These are phyloP conservation scores for Drosophila teissieri DNA, from an alignment of 1,140 invertebrate genomes.

Conservation along the genomic window DNA sequence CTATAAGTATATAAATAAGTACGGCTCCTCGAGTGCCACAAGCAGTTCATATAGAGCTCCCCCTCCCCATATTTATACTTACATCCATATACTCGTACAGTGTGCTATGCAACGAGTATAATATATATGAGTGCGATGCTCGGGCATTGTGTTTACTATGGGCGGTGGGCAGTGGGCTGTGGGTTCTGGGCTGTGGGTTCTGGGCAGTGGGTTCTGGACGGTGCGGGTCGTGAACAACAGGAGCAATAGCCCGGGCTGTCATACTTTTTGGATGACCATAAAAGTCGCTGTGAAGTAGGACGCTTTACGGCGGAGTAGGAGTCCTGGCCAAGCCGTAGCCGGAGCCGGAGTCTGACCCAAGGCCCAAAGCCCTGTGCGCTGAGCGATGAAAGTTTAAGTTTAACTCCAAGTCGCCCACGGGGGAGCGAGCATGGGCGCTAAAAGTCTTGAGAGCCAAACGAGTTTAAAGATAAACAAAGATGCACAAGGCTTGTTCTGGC, in stretches of 20 bases:
- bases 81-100: conserved; percentile 9
- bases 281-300: conserved; percentile 78
- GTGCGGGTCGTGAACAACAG: conserved; percentile 35
- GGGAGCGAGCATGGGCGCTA: conserved; percentile 53
- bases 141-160: conserved; percentile 29
- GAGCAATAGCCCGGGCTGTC: conserved; percentile 78
- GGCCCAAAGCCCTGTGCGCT: conserved; percentile 27
- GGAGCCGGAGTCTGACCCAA: conserved; percentile 20
- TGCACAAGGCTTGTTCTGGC: conserved; percentile 26
- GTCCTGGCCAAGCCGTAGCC: conserved; percentile 3
- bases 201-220: conserved; percentile 16
- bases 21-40: conserved; percentile 56
- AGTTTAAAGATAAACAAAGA: conserved; percentile 78
- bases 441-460: conserved; percentile 70
- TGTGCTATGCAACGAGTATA: conserved; percentile 10
- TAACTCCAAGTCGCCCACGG: conserved; percentile 59
- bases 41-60: conserved; percentile 66
- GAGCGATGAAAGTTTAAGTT: conserved; percentile 61
- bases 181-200: conserved; percentile 5
- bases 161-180: not conserved
- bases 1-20: conserved; percentile 83
- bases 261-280: conserved; percentile 83
- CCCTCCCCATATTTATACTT: conserved; percentile 5
- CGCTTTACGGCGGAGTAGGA: conserved; percentile 51
- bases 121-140: conserved; percentile 6